Evolutionary conservation across 2,113 vertebrate genomes (phyloP).

Genomic region (Sander lucioperca): DNA sequence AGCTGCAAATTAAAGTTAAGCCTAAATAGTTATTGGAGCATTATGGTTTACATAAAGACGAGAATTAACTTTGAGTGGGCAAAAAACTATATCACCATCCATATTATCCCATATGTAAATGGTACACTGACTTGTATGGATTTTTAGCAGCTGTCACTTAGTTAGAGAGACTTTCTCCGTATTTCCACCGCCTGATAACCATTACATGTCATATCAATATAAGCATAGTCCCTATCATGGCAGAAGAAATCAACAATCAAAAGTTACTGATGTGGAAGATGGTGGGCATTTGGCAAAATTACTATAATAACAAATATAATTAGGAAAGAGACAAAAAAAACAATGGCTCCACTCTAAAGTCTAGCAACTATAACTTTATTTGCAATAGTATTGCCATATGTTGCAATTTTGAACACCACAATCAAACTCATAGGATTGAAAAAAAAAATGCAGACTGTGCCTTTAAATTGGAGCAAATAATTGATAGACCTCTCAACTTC

Average conservation of each 20-base stretch:
- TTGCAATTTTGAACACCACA: background rate
- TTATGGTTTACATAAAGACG: background rate
- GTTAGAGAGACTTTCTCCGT: background rate
- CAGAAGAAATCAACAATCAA: background rate
- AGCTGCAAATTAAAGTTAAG: background rate
- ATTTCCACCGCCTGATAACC: background rate
- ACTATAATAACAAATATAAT: background rate
- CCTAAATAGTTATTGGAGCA: background rate
- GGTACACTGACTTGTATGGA: background rate
- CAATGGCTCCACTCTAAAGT: background rate
- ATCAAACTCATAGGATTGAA: background rate
- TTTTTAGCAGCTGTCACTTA: background rate
- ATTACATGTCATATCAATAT: background rate
- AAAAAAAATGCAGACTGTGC: slow-evolving; percentile 4
- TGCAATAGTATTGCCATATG: background rate
- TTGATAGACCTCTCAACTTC: background rate
- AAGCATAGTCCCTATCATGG: background rate
- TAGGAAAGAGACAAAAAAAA: background rate
- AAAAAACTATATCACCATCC: background rate
- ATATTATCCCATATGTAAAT: background rate
- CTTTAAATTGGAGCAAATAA: slow-evolving; percentile 44
- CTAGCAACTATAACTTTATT: background rate
- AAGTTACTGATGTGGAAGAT: background rate
- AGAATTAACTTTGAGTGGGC: background rate
- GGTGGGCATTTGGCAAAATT: background rate